phyloP scores from a whole-genome alignment of 2,797 vertebrate species.

The Pangasius sanitwongsei region DNA sequence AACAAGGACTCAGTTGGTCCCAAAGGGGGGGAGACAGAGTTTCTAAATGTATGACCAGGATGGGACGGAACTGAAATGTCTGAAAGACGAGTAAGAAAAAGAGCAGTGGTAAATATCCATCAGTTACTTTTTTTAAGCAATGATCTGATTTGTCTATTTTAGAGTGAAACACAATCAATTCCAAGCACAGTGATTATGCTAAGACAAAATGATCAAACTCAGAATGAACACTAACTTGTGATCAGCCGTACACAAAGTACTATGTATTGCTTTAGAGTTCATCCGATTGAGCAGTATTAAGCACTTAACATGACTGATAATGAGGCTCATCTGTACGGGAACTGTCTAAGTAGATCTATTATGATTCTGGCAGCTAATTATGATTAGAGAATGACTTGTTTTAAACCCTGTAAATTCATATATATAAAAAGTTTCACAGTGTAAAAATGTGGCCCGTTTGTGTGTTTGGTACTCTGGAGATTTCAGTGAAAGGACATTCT shows the following conservation, averaged over 20 bases:
- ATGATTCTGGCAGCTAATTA: slow-evolving; percentile 75
- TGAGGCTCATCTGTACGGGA: slow-evolving; percentile 52
- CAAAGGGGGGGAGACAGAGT: neutral
- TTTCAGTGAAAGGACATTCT: neutral
- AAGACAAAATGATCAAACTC: slow-evolving; percentile 36
- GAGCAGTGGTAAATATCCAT: neutral
- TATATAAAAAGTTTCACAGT: slow-evolving; percentile 70
- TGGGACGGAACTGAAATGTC: slow-evolving; percentile 33
- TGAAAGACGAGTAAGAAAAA: neutral
- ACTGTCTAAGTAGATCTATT: slow-evolving; percentile 63
- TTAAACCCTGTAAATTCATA: slow-evolving; percentile 67
- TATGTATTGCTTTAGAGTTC: slow-evolving; percentile 55
- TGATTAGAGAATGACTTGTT: slow-evolving; percentile 65
- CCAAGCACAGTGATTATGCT: slow-evolving; percentile 46
- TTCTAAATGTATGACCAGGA: slow-evolving; percentile 13
- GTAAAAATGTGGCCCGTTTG: slow-evolving; percentile 22
- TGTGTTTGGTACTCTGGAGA: slow-evolving; percentile 3
- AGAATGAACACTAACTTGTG: slow-evolving; percentile 58
- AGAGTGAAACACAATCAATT: slow-evolving; percentile 55
- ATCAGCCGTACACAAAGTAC: slow-evolving; percentile 58
- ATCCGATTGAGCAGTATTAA: slow-evolving; percentile 56
- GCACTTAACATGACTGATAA: slow-evolving; percentile 62
- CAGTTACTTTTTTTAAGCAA: neutral
- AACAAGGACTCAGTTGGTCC: slow-evolving; percentile 14
- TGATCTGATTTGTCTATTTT: slow-evolving; percentile 49